Base-by-base conservation (phyloP, 1,140 invertebrate species). In the Spodoptera frugiperda region DNA sequence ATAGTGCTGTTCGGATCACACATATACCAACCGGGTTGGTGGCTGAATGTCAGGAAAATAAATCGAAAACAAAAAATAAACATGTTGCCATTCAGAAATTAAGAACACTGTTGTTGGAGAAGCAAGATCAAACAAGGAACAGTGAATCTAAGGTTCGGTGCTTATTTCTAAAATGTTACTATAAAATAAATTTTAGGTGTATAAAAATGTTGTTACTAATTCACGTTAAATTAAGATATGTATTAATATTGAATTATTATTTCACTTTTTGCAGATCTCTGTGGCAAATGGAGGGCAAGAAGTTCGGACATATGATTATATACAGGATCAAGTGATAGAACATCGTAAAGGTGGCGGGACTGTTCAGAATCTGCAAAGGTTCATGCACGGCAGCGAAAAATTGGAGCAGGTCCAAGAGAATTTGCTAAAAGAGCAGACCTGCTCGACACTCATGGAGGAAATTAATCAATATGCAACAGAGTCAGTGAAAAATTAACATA, bases 251-350 rank as follows among this genome's bases (percentile, higher is more conserved):
- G n/a, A n/a, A n/a, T n/a, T n/a, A 57, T 14, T 76, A 54, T 30
- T 54, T 15, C 48, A 55, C 6, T 9, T 5, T 61, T 46, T 78
- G 59, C 65, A 17, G 33, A 10, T 39, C 33, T 39, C 33, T 39
- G 8, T 9, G 33, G 33, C 33, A 39, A 39, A 39, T 39, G 33
- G 9, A 39, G 33, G 33, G 33, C 33, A 39, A 39, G 33, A 99
- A 93, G 98, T 99, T 75, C 95, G 99, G 65, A 99, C 99, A 0
- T 99, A 99, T 91, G 99, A 99, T 94, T 99, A 96, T 90, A 95
- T 95, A 76, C 98, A 99, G 92, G 98, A 99, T 90, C 95, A 98
- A 82, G 96, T 99, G 0, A 99, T 98, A 0, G 99, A 99, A 93
- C 99, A 99, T 93, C 95, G 99, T 81, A 91, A 98, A 21, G 94